Base-by-base conservation (phyloP, 2,888 invertebrate species). In the Euclidia mi region DNA sequence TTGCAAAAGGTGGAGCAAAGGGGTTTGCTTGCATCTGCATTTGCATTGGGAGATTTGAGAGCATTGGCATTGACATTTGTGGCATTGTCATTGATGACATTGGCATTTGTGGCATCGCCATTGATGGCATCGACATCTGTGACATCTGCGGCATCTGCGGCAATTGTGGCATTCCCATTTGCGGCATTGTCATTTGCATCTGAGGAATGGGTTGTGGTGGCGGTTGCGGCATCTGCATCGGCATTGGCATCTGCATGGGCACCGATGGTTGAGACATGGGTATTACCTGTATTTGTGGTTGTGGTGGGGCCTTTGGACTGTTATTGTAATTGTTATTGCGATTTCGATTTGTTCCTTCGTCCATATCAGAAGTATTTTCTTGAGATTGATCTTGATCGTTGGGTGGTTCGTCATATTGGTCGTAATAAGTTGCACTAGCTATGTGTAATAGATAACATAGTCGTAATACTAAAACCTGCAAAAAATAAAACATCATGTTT, bases 401-500 rank as follows among this genome's bases (percentile, higher is more conserved):
- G 3, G 37, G n/a, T 2, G 15, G 12, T 10, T 25, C 10, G 25
- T 40, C 20, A 12, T 11, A 12, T 20, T 45, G 47, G 2, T 58
- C 48, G 31, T 56, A 50, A 31, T 2, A 56, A 38, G 45, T 56
- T 6, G 67, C 48, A n/a, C 15, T 17, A 15, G 45, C 66, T 55
- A 51, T 53, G 11, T 45, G 53, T 0, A 70, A 40, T 29, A 48
- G 48, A 20, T 14, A 51, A 9, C 59, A 42, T 1, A 60, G 28
- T 43, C 60, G 71, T 7, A 65, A 18, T 10, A 65, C 46, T n/a
- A 67, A n/a, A 17, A 59, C 52, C 71, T 67, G 65, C 14, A 40
- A 57, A 47, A 9, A 9, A 9, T 12, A 41, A 29, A 45, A 12
- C 14, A 28, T 11, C n/a, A n/a, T n/a, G n/a, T n/a, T n/a, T n/a